Evolutionary conservation across 2,113 vertebrate genomes (phyloP).

Genomic region (Dryoscopus gambensis): DNA sequence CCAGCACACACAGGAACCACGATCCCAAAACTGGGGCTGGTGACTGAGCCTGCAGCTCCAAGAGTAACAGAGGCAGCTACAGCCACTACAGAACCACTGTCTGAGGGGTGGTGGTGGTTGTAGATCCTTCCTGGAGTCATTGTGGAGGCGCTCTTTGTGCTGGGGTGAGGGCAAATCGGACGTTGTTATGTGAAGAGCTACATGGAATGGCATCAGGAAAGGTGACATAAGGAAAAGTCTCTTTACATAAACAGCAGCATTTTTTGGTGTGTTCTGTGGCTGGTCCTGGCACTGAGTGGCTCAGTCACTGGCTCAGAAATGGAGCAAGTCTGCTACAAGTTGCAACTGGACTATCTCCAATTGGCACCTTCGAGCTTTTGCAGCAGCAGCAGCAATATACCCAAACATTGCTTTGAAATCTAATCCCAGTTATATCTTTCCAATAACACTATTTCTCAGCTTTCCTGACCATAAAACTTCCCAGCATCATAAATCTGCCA

Average conservation of each 20-base stretch:
- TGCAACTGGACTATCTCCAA: not conserved
- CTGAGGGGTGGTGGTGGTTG: not conserved
- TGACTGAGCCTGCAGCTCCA: not conserved
- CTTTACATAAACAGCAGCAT: not conserved
- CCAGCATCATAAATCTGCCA: not conserved
- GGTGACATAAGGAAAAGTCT: not conserved
- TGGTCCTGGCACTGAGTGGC: not conserved
- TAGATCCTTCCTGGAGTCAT: not conserved
- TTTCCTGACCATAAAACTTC: not conserved
- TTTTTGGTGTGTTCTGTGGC: not conserved
- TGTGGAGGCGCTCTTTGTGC: not conserved
- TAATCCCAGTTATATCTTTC: not conserved
- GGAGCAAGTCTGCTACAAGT: not conserved
- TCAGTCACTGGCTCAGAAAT: not conserved
- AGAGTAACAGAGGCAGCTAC: not conserved
- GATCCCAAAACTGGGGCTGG: not conserved
- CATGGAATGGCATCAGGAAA: not conserved
- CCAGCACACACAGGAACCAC: fast-evolving
- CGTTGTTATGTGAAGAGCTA: not conserved
- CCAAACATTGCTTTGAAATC: not conserved
- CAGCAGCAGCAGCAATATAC: not conserved
- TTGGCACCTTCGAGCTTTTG: not conserved
- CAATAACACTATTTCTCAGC: not conserved
- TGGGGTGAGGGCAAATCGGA: not conserved
- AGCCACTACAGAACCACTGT: not conserved